Base-by-base conservation (phyloP, 1,140 invertebrate species). In the Hestina assimilis region DNA sequence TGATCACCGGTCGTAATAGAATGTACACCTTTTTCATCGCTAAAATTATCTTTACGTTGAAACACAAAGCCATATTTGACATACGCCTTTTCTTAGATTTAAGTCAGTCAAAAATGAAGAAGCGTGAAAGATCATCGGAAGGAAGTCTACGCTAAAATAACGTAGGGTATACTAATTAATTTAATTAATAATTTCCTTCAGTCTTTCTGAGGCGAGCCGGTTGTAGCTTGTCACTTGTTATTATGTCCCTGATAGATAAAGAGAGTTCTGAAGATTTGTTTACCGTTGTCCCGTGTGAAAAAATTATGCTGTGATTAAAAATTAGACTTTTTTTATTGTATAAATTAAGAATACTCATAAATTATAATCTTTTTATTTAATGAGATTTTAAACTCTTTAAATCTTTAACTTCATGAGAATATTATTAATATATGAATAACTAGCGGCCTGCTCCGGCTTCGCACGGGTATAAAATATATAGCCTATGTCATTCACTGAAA, bases 1-100 rank as follows among this genome's bases (percentile, higher is more conserved):
- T 87, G 83, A 85, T 87, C 82, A 83, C 40, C 66, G 47, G 47
- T 60, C 70, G 56, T 65, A 69, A n/a, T 70, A 74, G 75, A 79
- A 79, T 70, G 72, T 78, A 69, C 50, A 71, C 70, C 75, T 77
- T 79, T 70, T 75, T 74, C 55, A 63, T 63, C 50, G 69, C 79
- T 75, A 82, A 76, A 83, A 80, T 82, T 79, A 71, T 68, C 55
- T 45, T 64, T 56, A 62, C 65, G 74, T 83, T 83, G 79, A 75
- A 82, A 76, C 80, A 83, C 35, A 62, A 70, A 51, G 45, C 50
- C 59, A 50, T 59, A 54, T 63, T n/a, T n/a, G n/a, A n/a, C n/a
- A n/a, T n/a, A n/a, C n/a, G n/a, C n/a, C n/a, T n/a, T n/a, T n/a
- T n/a, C n/a, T n/a, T n/a, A n/a, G n/a, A n/a, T n/a, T n/a, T n/a